Evolutionary conservation across 2,888 invertebrate genomes (phyloP).

Genomic region (Baronia brevicornis): DNA sequence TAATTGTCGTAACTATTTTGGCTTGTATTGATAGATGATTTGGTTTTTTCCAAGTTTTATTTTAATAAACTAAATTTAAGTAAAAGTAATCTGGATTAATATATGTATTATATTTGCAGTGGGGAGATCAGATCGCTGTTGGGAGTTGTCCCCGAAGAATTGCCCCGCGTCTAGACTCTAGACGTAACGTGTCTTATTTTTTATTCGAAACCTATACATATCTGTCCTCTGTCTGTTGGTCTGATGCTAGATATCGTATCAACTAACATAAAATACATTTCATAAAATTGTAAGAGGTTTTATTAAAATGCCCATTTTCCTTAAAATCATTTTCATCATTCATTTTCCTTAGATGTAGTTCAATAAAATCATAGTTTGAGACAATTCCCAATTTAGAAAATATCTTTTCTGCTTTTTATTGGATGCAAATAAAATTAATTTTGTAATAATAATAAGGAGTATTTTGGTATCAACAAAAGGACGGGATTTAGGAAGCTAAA

Average conservation of each 20-base stretch:
- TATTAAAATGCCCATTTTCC: slow-evolving; percentile 3
- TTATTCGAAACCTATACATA: slow-evolving; percentile 21
- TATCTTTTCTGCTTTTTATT: too few relatives aligned
- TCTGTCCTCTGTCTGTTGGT: slow-evolving; percentile 8
- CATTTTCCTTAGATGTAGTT: too few relatives aligned
- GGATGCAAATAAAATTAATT: too few relatives aligned
- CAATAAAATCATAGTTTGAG: too few relatives aligned
- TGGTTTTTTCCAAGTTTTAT: too few relatives aligned
- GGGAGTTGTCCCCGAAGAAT: slow-evolving; percentile 36
- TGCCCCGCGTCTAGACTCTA: slow-evolving; percentile 51
- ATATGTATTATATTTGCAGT: slow-evolving; percentile 49
- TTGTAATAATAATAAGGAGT: too few relatives aligned
- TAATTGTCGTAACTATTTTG: too few relatives aligned
- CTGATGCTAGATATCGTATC: slow-evolving; percentile 7
- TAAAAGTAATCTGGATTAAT: slow-evolving; percentile 39
- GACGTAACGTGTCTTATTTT: slow-evolving; percentile 41
- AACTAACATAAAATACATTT: slow-evolving; percentile 8
- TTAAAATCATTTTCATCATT: slow-evolving; percentile 3
- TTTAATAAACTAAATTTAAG: slow-evolving; percentile 7
- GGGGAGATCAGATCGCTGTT: slow-evolving; percentile 31
- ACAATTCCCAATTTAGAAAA: too few relatives aligned
- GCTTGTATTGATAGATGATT: too few relatives aligned
- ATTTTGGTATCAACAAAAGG: background rate
- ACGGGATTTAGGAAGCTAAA: background rate
- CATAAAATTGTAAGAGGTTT: slow-evolving; percentile 11